phyloP scores from a whole-genome alignment of 2,113 vertebrate genomes.

The Hydrolagus affinis region DNA sequence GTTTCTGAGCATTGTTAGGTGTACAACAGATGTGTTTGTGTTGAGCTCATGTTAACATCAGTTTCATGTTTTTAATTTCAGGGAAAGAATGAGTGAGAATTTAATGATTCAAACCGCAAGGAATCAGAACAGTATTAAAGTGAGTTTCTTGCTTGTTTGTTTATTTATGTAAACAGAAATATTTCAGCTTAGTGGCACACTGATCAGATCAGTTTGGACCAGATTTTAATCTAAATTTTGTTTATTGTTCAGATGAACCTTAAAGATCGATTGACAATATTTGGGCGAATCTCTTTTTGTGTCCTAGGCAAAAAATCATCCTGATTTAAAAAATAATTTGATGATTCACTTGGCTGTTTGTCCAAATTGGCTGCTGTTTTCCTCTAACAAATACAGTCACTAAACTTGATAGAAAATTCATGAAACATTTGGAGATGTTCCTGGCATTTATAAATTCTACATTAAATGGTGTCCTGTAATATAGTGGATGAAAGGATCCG shows the following conservation, averaged over 20 bases:
- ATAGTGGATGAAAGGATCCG: too few species aligned
- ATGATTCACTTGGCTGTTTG: too few species aligned
- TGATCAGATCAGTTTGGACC: neutral
- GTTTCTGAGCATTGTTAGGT: too few species aligned
- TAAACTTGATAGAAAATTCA: too few species aligned
- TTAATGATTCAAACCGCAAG: conserved; percentile 87
- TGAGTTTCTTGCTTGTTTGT: conserved; percentile 44
- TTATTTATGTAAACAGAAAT: neutral
- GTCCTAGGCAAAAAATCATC: too few species aligned
- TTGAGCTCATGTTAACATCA: conserved; percentile 33
- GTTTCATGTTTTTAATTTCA: conserved; percentile 44
- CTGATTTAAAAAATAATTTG: too few species aligned
- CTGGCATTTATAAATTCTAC: too few species aligned
- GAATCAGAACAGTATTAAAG: conserved; percentile 81
- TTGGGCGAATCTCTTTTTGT: neutral
- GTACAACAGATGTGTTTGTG: neutral
- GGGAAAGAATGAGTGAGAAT: conserved; percentile 85
- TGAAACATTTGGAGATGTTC: too few species aligned
- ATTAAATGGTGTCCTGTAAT: too few species aligned
- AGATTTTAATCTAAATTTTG: neutral
- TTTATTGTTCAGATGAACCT: neutral
- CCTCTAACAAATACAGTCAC: too few species aligned
- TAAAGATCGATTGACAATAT: neutral
- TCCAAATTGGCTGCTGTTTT: too few species aligned
- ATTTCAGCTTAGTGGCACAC: neutral